Evolutionary conservation across 2,113 vertebrate genomes (phyloP).

Genomic region (Symphodus melops): DNA sequence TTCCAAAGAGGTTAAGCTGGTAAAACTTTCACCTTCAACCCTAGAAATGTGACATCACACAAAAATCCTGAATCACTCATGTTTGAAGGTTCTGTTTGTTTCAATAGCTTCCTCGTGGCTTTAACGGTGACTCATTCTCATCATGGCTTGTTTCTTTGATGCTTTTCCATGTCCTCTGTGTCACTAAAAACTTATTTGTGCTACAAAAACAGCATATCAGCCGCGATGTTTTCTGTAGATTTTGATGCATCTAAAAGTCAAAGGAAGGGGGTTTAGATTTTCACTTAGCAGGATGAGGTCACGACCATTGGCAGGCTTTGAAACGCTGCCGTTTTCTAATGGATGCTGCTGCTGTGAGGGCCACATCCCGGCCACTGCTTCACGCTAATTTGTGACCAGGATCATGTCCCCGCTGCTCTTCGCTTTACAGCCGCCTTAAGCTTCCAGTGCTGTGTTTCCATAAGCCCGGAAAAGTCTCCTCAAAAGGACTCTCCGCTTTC

Average conservation of each 20-base stretch:
- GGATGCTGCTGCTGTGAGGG: conserved; percentile 4
- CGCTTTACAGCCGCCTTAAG: background rate
- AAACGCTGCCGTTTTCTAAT: conserved; percentile 13
- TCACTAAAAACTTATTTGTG: too few species aligned
- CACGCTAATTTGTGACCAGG: conserved; percentile 14
- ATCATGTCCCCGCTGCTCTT: background rate
- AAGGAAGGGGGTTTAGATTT: too few species aligned
- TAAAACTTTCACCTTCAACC: conserved; percentile 12
- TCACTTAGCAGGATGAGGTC: background rate
- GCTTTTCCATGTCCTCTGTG: background rate
- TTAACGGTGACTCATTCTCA: too few species aligned
- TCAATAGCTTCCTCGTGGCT: too few species aligned
- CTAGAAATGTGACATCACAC: conserved; percentile 6
- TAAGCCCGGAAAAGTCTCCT: too few species aligned
- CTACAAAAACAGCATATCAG: too few species aligned
- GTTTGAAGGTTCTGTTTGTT: background rate
- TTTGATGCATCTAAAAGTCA: background rate
- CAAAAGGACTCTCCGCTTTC: background rate
- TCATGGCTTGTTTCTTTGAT: too few species aligned
- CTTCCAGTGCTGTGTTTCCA: background rate
- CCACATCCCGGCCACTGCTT: conserved; percentile 12
- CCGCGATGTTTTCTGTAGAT: background rate
- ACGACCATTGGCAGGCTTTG: conserved; percentile 1
- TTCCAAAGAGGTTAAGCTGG: background rate
- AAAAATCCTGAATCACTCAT: conserved; percentile 15